Conservation (phyloP, 2,113 vertebrate genomes). For the Crotalus viridis region DNA sequence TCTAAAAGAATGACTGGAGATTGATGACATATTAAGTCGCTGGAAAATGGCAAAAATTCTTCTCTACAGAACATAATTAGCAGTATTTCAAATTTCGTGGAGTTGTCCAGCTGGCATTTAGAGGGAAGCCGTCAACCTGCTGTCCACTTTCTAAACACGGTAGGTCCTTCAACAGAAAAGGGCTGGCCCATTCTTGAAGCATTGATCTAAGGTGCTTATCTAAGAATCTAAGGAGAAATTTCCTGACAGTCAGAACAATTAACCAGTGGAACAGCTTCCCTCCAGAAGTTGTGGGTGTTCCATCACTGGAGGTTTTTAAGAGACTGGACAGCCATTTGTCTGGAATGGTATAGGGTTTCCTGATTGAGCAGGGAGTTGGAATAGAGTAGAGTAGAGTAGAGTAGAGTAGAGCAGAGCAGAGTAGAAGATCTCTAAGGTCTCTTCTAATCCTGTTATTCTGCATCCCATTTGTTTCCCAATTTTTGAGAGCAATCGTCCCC, state of each 20-base stretch:
- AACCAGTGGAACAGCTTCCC: no score
- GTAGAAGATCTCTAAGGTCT: no score
- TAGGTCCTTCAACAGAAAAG: constrained; percentile 42
- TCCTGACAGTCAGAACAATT: no score
- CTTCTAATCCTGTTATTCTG: no score
- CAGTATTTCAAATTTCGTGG: constrained; percentile 50
- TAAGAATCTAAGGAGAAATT: no score
- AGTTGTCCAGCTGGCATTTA: constrained; percentile 38
- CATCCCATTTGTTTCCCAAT: constrained; percentile 61
- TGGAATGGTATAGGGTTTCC: no score
- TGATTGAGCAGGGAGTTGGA: no score
- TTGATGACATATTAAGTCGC: constrained; percentile 52
- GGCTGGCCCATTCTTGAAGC: constrained; percentile 51
- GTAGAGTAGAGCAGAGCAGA: no score
- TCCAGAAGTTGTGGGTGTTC: no score
- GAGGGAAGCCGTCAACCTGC: background rate
- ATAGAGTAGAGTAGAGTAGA: no score
- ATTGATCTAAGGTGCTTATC: constrained; percentile 39
- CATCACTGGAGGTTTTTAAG: no score
- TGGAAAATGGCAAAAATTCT: constrained; percentile 48
- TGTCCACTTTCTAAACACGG: rapidly evolving
- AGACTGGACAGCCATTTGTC: no score
- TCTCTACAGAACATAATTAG: constrained; percentile 50
- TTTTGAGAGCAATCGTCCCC: constrained; percentile 57
- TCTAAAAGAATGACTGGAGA: constrained; percentile 52